Base-by-base conservation (phyloP, 2,113 vertebrate species). In the Gorilla gorilla region DNA sequence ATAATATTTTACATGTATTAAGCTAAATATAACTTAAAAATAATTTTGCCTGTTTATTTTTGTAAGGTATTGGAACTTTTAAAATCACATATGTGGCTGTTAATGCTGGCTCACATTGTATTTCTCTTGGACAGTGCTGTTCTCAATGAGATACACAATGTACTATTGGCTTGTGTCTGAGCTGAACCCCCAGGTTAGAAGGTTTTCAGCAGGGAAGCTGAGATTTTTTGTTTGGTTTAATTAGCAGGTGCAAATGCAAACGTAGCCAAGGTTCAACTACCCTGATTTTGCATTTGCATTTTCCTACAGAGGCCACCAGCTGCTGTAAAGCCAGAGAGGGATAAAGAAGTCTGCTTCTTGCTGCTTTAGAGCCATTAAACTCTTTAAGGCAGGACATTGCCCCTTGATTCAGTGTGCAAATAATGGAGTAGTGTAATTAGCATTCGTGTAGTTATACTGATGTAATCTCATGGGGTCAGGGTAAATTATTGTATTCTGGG, bases 371-470 rank as follows among this genome's bases (percentile, higher is more conserved):
- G 78, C 73, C 93, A 97, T 97, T 97, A 96, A 97, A 89, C 89
- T 95, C 91, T 95, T 64, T 89, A 94, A 91, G 90, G 76, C 90
- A 97, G 97, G 95, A 94, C 94, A 93, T 96, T 95, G 91, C 89
- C 97, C 89, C 92, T 97, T 93, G 93, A 96, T 94, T 93, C 86
- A n/a, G n/a, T 96, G 93, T 93, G 82, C 97, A 97, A 97, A 97
- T 97, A 98, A 89, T 66, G 85, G 55, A 81, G 85, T 80, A 48
- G 95, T 92, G 68, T 86, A 89, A 97, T 97, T 96, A 97, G 48
- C 94, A 70, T 95, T 66, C 18, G 38, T 90, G 85, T 93, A 93
- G 96, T 97, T 94, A 95, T 88, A 82, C 10, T 90, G 84, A 95
- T 94, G 76, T 80, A 84, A 80, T 95, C 94, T 96, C 96, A 97